A percentile compares a stretch with the other conserved stretches of the same genome.
These are phyloP conservation scores for Willisornis vidua DNA, from an alignment of 2,113 vertebrate genomes.

Conservation along the genomic window DNA sequence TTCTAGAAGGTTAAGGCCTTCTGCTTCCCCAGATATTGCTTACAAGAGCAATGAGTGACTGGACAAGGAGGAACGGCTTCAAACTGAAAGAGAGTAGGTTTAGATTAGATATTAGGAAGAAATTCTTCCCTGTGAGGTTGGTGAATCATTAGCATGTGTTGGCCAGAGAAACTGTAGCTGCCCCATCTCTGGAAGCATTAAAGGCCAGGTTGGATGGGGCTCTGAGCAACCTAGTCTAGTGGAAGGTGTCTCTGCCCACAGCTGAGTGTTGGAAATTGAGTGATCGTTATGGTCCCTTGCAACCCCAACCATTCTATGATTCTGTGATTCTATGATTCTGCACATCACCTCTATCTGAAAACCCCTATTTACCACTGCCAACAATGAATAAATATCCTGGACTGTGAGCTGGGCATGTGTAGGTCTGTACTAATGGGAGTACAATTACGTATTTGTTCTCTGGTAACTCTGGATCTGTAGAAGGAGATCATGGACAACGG, in stretches of 20 bases:
- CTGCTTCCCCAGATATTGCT: neutral
- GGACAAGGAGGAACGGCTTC: rapidly evolving
- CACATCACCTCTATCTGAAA: neutral
- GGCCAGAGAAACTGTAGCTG: neutral
- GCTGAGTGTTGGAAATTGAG: neutral
- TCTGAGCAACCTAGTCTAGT: rapidly evolving
- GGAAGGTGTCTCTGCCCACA: neutral
- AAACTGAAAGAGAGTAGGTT: neutral
- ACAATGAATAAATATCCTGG: neutral
- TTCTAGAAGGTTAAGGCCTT: neutral
- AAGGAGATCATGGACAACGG: neutral
- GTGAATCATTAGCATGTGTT: rapidly evolving
- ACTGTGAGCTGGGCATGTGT: neutral
- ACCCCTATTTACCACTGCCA: neutral
- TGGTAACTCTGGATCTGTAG: neutral
- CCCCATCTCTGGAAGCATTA: neutral
- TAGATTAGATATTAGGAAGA: neutral
- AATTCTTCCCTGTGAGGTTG: rapidly evolving
- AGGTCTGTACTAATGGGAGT: neutral
- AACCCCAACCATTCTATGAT: neutral
- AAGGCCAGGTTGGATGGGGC: rapidly evolving
- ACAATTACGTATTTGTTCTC: neutral
- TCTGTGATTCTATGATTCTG: neutral
- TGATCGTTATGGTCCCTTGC: neutral
- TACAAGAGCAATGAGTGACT: neutral